A percentile compares a stretch with the other conserved stretches of the same genome.
Conservation (phyloP, 64 coral and sea anemone species). For the Stichodactyla mertensii region DNA sequence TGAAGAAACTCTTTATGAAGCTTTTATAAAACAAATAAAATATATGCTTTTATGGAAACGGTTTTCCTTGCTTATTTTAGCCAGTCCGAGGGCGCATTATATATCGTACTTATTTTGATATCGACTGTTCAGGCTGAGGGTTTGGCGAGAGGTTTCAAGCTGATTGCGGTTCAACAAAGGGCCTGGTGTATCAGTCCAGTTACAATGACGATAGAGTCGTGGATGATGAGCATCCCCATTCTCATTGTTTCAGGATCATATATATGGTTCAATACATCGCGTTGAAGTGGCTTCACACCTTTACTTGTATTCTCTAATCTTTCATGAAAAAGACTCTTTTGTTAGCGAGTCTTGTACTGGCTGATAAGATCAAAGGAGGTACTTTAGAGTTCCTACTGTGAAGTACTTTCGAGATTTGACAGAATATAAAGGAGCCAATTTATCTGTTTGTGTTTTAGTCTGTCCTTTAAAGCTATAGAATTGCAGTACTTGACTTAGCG, state of each 20-base stretch:
- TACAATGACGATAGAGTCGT: too few relatives aligned
- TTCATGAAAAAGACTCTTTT: neutral
- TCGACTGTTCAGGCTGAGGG: too few relatives aligned
- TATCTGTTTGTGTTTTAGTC: neutral
- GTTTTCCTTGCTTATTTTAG: too few relatives aligned
- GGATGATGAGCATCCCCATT: neutral
- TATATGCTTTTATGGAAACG: too few relatives aligned
- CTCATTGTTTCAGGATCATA: neutral
- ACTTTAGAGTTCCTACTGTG: neutral
- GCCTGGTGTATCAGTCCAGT: too few relatives aligned
- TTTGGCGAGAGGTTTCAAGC: too few relatives aligned
- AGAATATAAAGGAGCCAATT: neutral
- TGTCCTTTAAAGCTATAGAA: neutral
- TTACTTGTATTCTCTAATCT: neutral
- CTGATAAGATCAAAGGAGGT: slow-evolving; percentile 2
- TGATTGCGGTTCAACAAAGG: too few relatives aligned
- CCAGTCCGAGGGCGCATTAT: too few relatives aligned
- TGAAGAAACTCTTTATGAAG: too few relatives aligned
- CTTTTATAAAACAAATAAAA: too few relatives aligned
- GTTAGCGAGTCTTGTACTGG: neutral
- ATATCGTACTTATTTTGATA: too few relatives aligned
- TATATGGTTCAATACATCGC: neutral
- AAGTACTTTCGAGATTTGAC: neutral
- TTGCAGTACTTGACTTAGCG: neutral
- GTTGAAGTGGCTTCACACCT: neutral